phyloP scores from a whole-genome alignment of 2,797 vertebrate genomes.

The Hypotaenidia philippensis region DNA sequence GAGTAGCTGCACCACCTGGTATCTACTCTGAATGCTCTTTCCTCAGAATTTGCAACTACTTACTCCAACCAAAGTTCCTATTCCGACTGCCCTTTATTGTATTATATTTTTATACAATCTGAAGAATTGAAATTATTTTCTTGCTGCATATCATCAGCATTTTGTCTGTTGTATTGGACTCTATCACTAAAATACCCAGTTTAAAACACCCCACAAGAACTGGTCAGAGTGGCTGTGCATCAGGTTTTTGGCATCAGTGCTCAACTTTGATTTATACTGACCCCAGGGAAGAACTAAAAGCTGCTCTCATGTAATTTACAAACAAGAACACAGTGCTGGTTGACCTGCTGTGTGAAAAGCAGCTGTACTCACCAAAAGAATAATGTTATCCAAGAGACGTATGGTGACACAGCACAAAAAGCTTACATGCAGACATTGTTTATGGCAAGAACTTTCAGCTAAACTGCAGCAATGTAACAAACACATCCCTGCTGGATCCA shows the following conservation, averaged over 20 bases:
- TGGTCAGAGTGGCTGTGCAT: neutral
- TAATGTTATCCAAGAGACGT: neutral
- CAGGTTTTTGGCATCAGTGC: neutral
- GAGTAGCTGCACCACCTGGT: neutral
- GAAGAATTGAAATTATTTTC: neutral
- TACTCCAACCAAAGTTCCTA: neutral
- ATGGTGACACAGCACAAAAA: neutral
- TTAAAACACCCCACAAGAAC: neutral
- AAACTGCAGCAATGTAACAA: neutral
- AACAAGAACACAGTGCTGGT: neutral
- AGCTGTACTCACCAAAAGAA: neutral
- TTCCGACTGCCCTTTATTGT: neutral
- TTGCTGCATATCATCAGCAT: rapidly evolving
- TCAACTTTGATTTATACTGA: neutral
- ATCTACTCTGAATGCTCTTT: neutral
- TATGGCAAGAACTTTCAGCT: neutral
- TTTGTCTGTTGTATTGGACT: neutral
- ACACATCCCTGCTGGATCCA: neutral
- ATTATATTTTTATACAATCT: neutral
- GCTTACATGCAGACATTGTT: neutral
- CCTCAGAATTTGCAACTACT: neutral
- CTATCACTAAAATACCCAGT: neutral
- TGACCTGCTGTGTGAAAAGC: neutral
- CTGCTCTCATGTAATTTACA: neutral
- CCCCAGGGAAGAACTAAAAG: neutral